phyloP scores from a whole-genome alignment of 2,888 invertebrate genomes.

The Dexiosoma caninum region DNA sequence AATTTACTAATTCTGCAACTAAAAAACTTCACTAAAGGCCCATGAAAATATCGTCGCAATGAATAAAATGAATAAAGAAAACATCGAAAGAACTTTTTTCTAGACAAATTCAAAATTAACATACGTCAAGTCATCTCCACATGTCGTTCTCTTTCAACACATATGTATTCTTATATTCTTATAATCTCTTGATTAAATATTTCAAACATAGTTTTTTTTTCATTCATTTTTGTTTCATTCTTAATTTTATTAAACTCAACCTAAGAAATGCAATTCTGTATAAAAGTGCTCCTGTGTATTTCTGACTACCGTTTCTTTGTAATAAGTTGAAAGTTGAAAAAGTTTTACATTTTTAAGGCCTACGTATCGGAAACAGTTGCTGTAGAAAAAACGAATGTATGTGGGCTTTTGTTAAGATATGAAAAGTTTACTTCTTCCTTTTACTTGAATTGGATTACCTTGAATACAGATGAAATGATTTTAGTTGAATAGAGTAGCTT shows the following conservation, averaged over 20 bases:
- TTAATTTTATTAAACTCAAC: slow-evolving; percentile 38
- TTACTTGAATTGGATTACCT: slow-evolving; percentile 32
- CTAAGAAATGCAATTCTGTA: slow-evolving; percentile 7
- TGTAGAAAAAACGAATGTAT: neutral
- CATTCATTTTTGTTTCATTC: neutral
- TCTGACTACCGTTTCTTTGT: neutral
- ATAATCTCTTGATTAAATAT: neutral
- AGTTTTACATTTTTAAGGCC: slow-evolving; percentile 32
- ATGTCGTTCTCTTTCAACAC: neutral
- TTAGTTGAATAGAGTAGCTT: slow-evolving; percentile 29
- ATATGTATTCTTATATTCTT: neutral
- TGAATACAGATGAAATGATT: slow-evolving; percentile 34
- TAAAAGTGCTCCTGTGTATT: neutral
- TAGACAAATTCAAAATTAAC: too few relatives aligned
- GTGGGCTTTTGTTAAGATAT: slow-evolving; percentile 17
- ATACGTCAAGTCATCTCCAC: too few relatives aligned
- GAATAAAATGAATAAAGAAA: too few relatives aligned
- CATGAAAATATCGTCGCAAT: too few relatives aligned
- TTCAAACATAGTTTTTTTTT: slow-evolving; percentile 7
- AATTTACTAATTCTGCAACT: too few relatives aligned
- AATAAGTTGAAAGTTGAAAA: slow-evolving; percentile 10
- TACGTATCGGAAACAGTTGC: neutral
- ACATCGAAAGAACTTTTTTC: too few relatives aligned
- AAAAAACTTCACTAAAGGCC: too few relatives aligned
- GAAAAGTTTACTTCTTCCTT: slow-evolving; percentile 24